A percentile compares a stretch with the other conserved stretches of the same genome.
phyloP scores from a whole-genome alignment of 2,888 invertebrate species.

The Hypselothyrea guttata region DNA sequence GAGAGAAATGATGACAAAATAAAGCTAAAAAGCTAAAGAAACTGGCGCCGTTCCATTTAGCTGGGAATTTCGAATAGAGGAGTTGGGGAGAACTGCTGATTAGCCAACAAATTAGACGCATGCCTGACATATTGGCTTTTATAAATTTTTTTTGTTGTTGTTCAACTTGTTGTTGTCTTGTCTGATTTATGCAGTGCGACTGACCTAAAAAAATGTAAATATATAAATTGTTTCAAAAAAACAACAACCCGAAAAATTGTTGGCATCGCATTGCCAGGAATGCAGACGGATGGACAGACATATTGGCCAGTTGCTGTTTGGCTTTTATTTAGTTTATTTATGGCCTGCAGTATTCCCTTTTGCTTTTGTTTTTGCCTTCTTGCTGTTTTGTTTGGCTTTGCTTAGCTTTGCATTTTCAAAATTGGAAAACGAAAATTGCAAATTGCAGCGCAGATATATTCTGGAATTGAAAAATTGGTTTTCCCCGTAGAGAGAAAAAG shows the following conservation, averaged over 20 bases:
- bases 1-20: neutral
- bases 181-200: slow-evolving; percentile 69
- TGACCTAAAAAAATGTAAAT: slow-evolving; percentile 63
- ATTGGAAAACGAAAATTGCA: slow-evolving; percentile 55
- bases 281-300: slow-evolving; percentile 15
- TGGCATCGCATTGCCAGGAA: slow-evolving; percentile 38
- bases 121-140: slow-evolving; percentile 69
- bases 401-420: slow-evolving; percentile 71
- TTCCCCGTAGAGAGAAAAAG: no score
- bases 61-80: slow-evolving; percentile 26
- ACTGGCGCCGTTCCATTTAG: slow-evolving; percentile 65
- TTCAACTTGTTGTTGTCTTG: slow-evolving; percentile 16
- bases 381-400: slow-evolving; percentile 10
- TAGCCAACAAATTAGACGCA: slow-evolving; percentile 75
- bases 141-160: slow-evolving; percentile 40
- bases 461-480: slow-evolving; percentile 1
- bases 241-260: slow-evolving; percentile 15
- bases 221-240: slow-evolving; percentile 44
- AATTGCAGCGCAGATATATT: slow-evolving; percentile 32
- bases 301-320: neutral
- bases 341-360: neutral
- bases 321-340: neutral
- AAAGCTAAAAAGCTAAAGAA: slow-evolving; percentile 4
- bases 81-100: slow-evolving; percentile 50
- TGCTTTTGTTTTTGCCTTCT: slow-evolving; percentile 13